A percentile compares a stretch with the other conserved stretches of the same genome.
phyloP scores from a whole-genome alignment of 2,797 vertebrate species.

The Rhinoraja longicauda region DNA sequence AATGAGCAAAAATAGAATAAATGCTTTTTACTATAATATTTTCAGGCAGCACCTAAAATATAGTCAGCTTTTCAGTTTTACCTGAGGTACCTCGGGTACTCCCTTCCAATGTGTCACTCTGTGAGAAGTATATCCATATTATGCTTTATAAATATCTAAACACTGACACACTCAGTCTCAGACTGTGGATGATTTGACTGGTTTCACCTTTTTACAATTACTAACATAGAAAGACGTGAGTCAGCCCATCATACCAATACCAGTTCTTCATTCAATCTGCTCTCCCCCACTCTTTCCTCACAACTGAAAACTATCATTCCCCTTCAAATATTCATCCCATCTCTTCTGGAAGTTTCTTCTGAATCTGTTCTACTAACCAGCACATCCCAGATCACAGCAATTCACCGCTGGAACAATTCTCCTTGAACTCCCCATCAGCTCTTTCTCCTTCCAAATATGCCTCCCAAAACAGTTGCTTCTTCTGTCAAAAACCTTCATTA shows the following conservation, averaged over 20 bases:
- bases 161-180: no score
- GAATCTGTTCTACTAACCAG: neutral
- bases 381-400: neutral
- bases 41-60: neutral
- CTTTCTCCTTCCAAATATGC: neutral
- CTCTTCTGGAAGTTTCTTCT: neutral
- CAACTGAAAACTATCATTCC: neutral
- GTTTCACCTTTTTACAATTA: conserved; percentile 47
- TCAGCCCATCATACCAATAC: neutral
- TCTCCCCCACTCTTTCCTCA: neutral
- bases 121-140: neutral
- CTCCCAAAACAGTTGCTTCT: neutral
- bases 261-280: neutral
- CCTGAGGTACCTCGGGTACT: neutral
- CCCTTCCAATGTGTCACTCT: neutral
- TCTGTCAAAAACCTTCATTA: neutral
- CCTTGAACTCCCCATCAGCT: neutral
- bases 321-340: neutral
- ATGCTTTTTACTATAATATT: neutral
- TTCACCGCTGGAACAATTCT: neutral
- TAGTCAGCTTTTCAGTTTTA: neutral
- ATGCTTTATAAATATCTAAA: neutral
- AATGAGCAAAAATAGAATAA: neutral
- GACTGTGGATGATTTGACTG: conserved; percentile 48
- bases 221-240: no score